Conservation (phyloP, 2,113 vertebrate species). For the Vimba vimba region DNA sequence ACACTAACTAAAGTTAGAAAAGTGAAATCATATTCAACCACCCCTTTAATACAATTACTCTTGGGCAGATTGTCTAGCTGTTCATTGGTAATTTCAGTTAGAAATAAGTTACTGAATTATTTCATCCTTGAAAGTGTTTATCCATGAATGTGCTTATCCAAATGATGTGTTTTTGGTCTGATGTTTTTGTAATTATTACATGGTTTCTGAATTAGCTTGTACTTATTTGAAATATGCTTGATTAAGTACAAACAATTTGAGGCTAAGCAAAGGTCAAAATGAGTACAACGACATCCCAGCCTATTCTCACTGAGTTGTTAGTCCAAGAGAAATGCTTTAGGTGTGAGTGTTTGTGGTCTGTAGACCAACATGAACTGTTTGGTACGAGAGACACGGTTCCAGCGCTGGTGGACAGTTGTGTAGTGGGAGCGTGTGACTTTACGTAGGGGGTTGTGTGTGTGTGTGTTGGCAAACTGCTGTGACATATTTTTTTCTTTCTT, state of each 20-base stretch:
- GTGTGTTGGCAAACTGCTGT: conserved; percentile 22
- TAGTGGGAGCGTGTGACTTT: not conserved
- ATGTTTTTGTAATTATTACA: not conserved
- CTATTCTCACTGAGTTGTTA: conserved; percentile 12
- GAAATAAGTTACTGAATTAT: not conserved
- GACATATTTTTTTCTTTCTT: conserved; percentile 4
- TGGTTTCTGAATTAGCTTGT: conserved; percentile 15
- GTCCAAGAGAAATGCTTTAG: conserved; percentile 25
- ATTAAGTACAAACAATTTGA: conserved; percentile 17
- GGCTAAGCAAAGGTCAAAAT: conserved; percentile 45
- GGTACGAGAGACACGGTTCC: not conserved
- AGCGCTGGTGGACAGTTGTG: not conserved
- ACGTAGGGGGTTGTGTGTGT: not conserved
- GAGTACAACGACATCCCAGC: not conserved
- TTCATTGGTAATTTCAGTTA: not conserved
- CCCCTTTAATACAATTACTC: not conserved
- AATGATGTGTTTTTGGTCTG: conserved; percentile 25
- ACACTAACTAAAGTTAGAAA: too few species aligned
- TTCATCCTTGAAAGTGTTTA: conserved; percentile 15
- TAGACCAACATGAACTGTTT: conserved; percentile 20
- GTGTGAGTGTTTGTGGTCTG: conserved; percentile 15
- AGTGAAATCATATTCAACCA: too few species aligned
- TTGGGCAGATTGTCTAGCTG: not conserved
- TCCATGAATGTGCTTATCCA: not conserved
- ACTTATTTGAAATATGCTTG: conserved; percentile 13